Conservation (phyloP, 2,797 vertebrate species). For the Falco biarmicus region DNA sequence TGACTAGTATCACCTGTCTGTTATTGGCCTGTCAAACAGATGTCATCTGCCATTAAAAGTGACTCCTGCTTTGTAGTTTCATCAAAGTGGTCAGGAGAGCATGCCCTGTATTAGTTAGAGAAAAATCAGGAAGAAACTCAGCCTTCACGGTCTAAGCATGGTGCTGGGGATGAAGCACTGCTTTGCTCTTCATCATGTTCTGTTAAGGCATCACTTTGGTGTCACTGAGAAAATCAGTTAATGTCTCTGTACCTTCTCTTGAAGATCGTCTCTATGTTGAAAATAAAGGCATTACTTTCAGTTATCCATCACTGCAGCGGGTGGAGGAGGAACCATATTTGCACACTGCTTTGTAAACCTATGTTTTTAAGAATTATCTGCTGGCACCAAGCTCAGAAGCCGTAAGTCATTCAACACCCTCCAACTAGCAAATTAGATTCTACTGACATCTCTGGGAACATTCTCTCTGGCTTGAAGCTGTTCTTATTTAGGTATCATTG, state of each 20-base stretch:
- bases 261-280: background rate
- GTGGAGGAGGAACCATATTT: background rate
- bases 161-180: background rate
- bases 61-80: background rate
- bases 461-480: conserved; percentile 38
- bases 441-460: conserved; percentile 8
- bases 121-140: background rate
- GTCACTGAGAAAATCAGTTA: background rate
- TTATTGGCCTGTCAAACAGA: background rate
- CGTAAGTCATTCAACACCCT: conserved; percentile 29
- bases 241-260: background rate
- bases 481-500: conserved; percentile 13
- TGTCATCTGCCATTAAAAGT: background rate
- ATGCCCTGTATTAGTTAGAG: background rate
- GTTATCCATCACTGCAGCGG: background rate
- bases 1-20: background rate
- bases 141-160: background rate
- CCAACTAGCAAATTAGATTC: conserved; percentile 22
- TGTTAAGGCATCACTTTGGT: background rate
- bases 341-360: background rate
- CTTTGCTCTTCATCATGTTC: background rate
- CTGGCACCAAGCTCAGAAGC: background rate
- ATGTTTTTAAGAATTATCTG: background rate
- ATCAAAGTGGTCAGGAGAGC: background rate
- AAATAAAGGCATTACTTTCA: background rate